phyloP scores from a whole-genome alignment of 2,113 vertebrate genomes.

The Gyps fulvus region DNA sequence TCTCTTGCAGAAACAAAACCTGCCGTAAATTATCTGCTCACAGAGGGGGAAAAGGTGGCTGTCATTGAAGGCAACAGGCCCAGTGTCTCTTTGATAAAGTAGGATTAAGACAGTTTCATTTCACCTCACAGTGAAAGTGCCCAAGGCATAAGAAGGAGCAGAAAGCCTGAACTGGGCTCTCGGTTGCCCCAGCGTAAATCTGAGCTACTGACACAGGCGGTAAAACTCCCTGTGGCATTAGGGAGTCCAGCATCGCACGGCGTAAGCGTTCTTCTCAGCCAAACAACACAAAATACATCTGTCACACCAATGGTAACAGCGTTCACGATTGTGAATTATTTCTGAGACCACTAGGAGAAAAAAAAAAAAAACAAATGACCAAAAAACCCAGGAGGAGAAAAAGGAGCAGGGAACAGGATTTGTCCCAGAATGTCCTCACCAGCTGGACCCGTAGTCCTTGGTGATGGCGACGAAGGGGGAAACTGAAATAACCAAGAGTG shows the following conservation, averaged over 20 bases:
- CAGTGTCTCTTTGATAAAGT: not conserved
- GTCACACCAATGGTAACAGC: not conserved
- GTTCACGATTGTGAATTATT: not conserved
- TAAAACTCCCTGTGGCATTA: not conserved
- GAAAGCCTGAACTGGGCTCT: not conserved
- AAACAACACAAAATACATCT: not conserved
- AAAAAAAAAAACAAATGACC: not conserved
- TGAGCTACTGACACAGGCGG: not conserved
- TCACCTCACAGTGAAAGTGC: not conserved
- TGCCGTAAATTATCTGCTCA: not conserved
- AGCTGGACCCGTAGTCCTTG: not conserved
- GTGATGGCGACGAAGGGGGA: not conserved
- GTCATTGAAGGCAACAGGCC: not conserved
- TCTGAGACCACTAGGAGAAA: not conserved
- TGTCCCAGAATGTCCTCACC: not conserved
- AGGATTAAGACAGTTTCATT: not conserved
- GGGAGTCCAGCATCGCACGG: not conserved
- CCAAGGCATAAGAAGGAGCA: not conserved
- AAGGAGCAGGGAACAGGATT: not conserved
- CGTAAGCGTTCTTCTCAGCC: not conserved
- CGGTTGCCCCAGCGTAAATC: not conserved
- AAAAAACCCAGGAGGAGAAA: not conserved
- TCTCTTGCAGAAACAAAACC: not conserved
- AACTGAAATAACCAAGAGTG: not conserved
- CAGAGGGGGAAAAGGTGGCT: not conserved